These are phyloP conservation scores for Pelecanus crispus DNA, from an alignment of 2,113 vertebrate species.

Conservation along the genomic window DNA sequence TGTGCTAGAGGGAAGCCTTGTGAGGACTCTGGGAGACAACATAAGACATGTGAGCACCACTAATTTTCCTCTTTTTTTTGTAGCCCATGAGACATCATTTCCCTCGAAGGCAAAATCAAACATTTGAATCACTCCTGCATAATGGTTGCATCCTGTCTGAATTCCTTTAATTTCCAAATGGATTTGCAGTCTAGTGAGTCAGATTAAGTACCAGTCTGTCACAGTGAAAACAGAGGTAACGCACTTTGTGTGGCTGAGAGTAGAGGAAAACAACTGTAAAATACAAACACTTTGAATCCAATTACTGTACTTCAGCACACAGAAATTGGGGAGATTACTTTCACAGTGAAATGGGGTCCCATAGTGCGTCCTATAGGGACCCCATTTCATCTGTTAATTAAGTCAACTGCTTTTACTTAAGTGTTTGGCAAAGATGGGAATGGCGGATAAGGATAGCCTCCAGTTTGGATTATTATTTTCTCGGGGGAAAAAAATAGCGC, in stretches of 20 bases:
- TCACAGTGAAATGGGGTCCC: neutral
- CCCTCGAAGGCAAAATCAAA: neutral
- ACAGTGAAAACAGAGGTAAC: neutral
- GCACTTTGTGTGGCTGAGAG: fast-evolving
- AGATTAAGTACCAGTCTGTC: neutral
- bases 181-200: neutral
- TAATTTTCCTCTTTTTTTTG: neutral
- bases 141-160: neutral
- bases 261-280: neutral
- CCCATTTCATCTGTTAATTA: neutral
- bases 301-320: neutral
- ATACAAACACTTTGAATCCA: neutral
- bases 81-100: neutral
- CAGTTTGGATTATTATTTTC: neutral
- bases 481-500: neutral
- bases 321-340: neutral
- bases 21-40: neutral
- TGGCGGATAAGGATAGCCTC: neutral
- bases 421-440: neutral
- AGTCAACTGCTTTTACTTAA: neutral
- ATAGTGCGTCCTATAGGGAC: neutral
- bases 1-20: neutral
- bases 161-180: neutral
- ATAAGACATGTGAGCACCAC: neutral
- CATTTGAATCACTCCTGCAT: neutral